These are phyloP conservation scores for Hylaeus volcanicus DNA, from an alignment of 1,140 invertebrate species.

Conservation along the genomic window DNA sequence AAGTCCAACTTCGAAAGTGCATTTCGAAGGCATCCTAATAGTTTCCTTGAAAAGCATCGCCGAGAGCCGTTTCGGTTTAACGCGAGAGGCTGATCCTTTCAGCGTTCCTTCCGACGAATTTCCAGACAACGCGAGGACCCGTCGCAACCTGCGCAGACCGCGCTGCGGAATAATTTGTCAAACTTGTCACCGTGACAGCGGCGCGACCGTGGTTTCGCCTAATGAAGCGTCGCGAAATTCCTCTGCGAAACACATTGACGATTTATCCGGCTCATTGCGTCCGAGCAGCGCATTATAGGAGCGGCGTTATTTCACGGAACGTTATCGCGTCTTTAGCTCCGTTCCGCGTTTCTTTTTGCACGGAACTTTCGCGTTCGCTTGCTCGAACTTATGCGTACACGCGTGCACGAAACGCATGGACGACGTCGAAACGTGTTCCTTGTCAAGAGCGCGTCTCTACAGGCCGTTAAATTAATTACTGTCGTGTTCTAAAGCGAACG, in stretches of 20 bases:
- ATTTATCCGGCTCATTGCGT: slow-evolving; percentile 74
- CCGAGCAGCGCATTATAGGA: slow-evolving; percentile 58
- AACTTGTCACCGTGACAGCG: slow-evolving; percentile 76
- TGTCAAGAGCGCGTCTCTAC: not conserved
- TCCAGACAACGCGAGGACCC: slow-evolving; percentile 32
- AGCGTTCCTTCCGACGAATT: slow-evolving; percentile 39
- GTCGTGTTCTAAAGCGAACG: slow-evolving; percentile 38
- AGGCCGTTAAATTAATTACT: slow-evolving; percentile 38
- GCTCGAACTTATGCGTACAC: not conserved
- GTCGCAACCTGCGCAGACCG: slow-evolving; percentile 31
- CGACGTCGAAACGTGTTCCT: slow-evolving; percentile 11
- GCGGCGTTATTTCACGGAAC: slow-evolving; percentile 66
- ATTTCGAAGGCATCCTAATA: not conserved
- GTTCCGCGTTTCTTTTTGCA: slow-evolving; percentile 37
- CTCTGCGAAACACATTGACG: slow-evolving; percentile 74
- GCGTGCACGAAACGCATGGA: slow-evolving; percentile 19
- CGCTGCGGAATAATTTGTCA: slow-evolving; percentile 77
- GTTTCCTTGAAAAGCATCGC: slow-evolving; percentile 3
- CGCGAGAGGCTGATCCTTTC: slow-evolving; percentile 45
- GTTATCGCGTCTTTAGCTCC: slow-evolving; percentile 49
- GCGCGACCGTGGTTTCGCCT: slow-evolving; percentile 68
- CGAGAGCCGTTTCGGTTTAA: slow-evolving; percentile 9
- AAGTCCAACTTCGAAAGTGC: too few species aligned
- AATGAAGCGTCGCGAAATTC: slow-evolving; percentile 79
- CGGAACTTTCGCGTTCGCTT: slow-evolving; percentile 20